These are phyloP conservation scores for Euplagia quadripunctaria DNA, from an alignment of 2,888 invertebrate species.

Conservation along the genomic window DNA sequence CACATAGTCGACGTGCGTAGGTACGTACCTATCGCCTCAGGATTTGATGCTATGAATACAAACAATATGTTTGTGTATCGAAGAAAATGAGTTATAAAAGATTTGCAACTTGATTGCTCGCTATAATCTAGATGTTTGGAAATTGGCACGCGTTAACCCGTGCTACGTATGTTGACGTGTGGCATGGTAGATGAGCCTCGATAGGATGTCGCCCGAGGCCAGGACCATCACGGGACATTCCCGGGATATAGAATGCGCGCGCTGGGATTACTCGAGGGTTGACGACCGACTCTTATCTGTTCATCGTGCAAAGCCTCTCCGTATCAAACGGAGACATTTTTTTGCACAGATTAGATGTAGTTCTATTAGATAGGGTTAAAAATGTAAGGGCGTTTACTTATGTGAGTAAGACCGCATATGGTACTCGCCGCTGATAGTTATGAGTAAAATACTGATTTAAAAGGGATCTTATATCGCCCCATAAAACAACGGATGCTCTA, in stretches of 20 bases:
- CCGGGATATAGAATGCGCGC: slow-evolving; percentile 49
- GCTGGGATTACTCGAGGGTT: slow-evolving; percentile 57
- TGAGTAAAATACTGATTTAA: neutral
- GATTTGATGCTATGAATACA: slow-evolving; percentile 44
- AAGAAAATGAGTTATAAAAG: slow-evolving; percentile 43
- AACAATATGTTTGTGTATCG: slow-evolving; percentile 47
- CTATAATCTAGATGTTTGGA: slow-evolving; percentile 40
- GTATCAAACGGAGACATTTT: slow-evolving; percentile 22
- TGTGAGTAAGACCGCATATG: neutral
- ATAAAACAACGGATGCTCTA: neutral
- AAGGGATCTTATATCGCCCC: neutral
- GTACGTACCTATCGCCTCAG: slow-evolving; percentile 28
- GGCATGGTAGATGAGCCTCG: slow-evolving; percentile 23
- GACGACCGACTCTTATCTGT: slow-evolving; percentile 60
- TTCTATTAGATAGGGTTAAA: neutral
- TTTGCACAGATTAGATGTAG: slow-evolving; percentile 32
- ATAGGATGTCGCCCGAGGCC: slow-evolving; percentile 39
- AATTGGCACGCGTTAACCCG: slow-evolving; percentile 28
- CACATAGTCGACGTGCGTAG: slow-evolving; percentile 15
- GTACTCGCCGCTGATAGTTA: neutral
- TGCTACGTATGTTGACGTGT: slow-evolving; percentile 43
- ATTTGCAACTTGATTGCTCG: slow-evolving; percentile 44
- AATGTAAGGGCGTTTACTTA: neutral
- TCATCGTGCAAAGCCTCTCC: slow-evolving; percentile 38
- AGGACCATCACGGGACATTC: slow-evolving; percentile 45